Evolutionary conservation across 2,797 vertebrate genomes (phyloP), one percentile per base, ranked within the genome.

Genomic region (Anguilla pacifica): DNA sequence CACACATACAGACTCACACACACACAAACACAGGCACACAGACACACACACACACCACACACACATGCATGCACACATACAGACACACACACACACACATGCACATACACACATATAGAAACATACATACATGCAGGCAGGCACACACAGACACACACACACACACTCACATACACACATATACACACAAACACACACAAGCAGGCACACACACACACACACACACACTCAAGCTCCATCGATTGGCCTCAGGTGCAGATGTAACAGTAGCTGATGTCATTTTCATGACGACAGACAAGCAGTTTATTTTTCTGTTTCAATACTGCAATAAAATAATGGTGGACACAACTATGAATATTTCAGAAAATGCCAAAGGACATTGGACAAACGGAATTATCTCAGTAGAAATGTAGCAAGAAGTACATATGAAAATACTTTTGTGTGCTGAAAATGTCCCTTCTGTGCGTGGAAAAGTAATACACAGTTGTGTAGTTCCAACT

Each of bases 301-400:
- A 83, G 46, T 64, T 83, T 39, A 39, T 39, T 39, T 39, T 88
- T 88, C 88, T 88, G 90, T 90, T 92, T 87, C 90, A 91, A 92
- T 92, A 87, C 90, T 46, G 89, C 90, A 91, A 91, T 91, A 89
- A 92, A 91, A 89, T 90, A 87, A 86, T 86, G 19, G 59, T 43
- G 15, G 72, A 15, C 17, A 39, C 11, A 77, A 17, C 28, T 77
- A 39, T 77, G 35, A 77, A 39, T 35, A 35, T 31, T 74, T 74
- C 31, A 13, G 28, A 15, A 31, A 35, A 35, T 35, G 28, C 6
- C 28, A 13, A 15, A 15, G 3, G 25, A 28, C 6, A 67, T 61
- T 61, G 6, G 19, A 3, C 17, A 25, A n/a, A n/a, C 6, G 5
- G 9, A 22, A 28, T 5, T 9, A 67, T 67, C 25, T 7, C 0